Evolutionary conservation across 2,888 invertebrate species (phyloP).

Genomic region (Holacanthella duospinosa): DNA sequence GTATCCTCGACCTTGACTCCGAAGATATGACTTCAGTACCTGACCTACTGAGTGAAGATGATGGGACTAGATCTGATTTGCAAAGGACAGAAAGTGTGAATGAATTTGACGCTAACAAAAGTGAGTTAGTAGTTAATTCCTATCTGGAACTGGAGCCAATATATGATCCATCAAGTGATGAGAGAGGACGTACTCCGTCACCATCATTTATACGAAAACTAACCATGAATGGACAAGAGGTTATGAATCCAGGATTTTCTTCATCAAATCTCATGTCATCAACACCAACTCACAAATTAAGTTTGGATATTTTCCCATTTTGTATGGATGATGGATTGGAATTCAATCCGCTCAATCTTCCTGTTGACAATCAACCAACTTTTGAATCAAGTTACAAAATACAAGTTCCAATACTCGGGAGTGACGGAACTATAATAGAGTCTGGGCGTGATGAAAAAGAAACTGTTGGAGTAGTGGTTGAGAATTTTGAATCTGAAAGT

Average conservation of each 20-base stretch:
- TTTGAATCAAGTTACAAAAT: constrained; percentile 1
- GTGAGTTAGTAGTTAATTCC: no score
- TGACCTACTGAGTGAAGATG: not conserved
- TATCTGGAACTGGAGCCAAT: constrained; percentile 2
- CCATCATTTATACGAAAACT: not conserved
- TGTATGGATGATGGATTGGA: not conserved
- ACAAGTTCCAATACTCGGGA: not conserved
- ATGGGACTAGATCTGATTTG: not conserved
- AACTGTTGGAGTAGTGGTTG: not conserved
- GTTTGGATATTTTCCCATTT: not conserved
- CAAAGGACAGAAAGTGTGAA: no score
- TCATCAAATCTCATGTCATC: not conserved
- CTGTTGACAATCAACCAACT: not conserved
- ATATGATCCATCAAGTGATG: constrained; percentile 7
- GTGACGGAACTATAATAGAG: not conserved
- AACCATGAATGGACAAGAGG: not conserved
- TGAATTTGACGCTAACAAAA: no score
- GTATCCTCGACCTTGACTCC: constrained; percentile 15
- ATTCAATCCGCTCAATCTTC: not conserved
- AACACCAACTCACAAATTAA: not conserved
- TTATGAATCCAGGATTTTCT: not conserved
- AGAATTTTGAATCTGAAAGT: not conserved
- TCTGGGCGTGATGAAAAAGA: not conserved
- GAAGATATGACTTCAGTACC: constrained; percentile 12
- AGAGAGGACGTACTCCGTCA: constrained; percentile 1